phyloP scores from a whole-genome alignment of 1,140 invertebrate species.

The Lasioglossum baleicum region DNA sequence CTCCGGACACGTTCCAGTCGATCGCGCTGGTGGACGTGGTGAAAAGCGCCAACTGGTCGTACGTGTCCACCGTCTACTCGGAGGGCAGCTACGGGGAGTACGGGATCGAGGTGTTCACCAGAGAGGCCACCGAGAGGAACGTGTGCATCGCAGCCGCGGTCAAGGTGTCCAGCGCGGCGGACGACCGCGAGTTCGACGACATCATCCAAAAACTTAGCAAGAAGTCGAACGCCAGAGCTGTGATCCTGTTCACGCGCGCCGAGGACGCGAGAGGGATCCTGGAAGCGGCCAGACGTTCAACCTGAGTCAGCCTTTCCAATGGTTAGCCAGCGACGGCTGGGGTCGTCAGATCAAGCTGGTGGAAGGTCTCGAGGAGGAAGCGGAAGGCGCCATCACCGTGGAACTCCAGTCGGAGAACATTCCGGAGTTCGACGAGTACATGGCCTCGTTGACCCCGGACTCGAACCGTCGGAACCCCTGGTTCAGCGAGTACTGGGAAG shows the following conservation, averaged over 20 bases:
- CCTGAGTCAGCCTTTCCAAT: conserved; percentile 82
- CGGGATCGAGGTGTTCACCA: conserved; percentile 84
- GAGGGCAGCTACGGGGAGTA: conserved; percentile 86
- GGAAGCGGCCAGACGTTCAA: conserved; percentile 81
- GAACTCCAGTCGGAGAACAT: conserved; percentile 83
- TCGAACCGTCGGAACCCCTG: conserved; percentile 85
- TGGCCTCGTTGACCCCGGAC: conserved; percentile 83
- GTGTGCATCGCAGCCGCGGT: conserved; percentile 89
- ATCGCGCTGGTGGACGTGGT: conserved; percentile 88
- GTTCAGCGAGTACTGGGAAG: conserved; percentile 90
- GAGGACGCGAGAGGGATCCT: conserved; percentile 84
- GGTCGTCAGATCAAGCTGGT: conserved; percentile 87
- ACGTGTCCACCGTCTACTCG: conserved; percentile 89
- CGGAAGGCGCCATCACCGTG: conserved; percentile 89
- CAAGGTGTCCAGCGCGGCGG: conserved; percentile 84
- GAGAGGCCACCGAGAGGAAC: conserved; percentile 83
- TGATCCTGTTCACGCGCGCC: conserved; percentile 86
- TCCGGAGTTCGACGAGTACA: conserved; percentile 85
- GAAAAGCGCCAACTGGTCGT: conserved; percentile 89
- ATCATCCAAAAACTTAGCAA: conserved; percentile 83
- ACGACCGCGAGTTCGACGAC: conserved; percentile 82
- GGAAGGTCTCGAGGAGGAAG: conserved; percentile 85
- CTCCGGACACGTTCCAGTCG: conserved; percentile 90
- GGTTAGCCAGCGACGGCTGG: conserved; percentile 90
- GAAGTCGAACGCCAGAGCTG: conserved; percentile 83